Conservation (phyloP, 2,888 invertebrate genomes). For the Drosophila longiperda region DNA sequence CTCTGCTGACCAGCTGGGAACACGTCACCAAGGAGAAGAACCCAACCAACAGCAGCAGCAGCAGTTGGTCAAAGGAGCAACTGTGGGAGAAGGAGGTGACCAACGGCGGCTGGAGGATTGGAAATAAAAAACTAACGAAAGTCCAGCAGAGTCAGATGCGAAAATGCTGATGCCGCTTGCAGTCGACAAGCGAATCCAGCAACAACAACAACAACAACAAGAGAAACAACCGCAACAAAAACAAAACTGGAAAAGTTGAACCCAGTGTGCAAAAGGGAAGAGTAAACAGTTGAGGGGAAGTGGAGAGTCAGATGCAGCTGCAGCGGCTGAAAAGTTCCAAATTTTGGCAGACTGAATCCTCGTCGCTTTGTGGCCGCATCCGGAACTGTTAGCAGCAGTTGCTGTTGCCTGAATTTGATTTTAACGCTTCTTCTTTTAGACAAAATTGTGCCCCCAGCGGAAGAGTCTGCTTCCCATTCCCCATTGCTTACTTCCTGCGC, state of each 20-base stretch:
- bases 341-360: constrained; percentile 63
- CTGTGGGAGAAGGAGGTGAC: neutral
- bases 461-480: constrained; percentile 12
- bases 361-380: constrained; percentile 45
- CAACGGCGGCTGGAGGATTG: constrained; percentile 11
- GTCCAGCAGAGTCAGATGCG: constrained; percentile 45
- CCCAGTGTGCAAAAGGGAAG: constrained; percentile 20
- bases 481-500: constrained; percentile 1
- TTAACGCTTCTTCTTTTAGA: constrained; percentile 53
- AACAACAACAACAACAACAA: constrained; percentile 34
- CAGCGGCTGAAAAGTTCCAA: constrained; percentile 61
- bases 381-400: constrained; percentile 61
- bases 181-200: constrained; percentile 43
- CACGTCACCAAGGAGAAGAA: constrained; percentile 37
- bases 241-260: constrained; percentile 67
- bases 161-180: constrained; percentile 63
- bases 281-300: neutral
- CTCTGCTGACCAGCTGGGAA: constrained; percentile 26
- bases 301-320: constrained; percentile 19
- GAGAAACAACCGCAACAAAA: constrained; percentile 59
- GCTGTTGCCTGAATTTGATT: constrained; percentile 61
- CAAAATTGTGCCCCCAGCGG: constrained; percentile 25
- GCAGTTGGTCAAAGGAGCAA: constrained; percentile 16
- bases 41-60: constrained; percentile 31
- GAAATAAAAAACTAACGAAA: constrained; percentile 66